Base-by-base conservation (phyloP, 2,888 invertebrate genomes). In the Mimumesa dahlbomi region DNA sequence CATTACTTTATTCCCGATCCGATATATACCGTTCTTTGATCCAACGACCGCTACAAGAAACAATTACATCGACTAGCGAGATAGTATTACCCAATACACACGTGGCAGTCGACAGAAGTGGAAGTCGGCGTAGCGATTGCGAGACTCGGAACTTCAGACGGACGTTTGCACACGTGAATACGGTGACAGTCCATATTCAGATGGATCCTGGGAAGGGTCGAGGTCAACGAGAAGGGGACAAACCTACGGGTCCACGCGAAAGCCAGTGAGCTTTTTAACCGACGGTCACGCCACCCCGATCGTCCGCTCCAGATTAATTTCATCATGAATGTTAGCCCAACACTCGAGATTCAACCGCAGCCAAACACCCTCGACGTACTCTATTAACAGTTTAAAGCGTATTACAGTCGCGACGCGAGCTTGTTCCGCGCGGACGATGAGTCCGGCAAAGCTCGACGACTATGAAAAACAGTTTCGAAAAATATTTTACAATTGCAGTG, bases 301-400 rank as follows among this genome's bases (percentile, higher is more conserved):
- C 72, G 75, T 68, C 70, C 62, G 72, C 80, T 74, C 38, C 79
- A 89, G 88, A 89, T 89, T 89, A 89, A 89, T 89, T 89, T 87
- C 87, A 88, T 89, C 88, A 89, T 87, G 84, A 86, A 87, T 89
- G 89, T 89, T 89, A 85, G 87, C 84, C 84, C 85, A 89, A 89
- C 89, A 88, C 89, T 89, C 86, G 88, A 89, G 86, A 86, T 84
- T 78, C 84, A 83, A 79, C 82, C 87, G 78, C 84, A 81, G 85
- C 85, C 88, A 88, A 89, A 88, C 87, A 87, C 85, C 84, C 88
- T 87, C 79, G 75, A 85, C 76, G 79, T 73, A 76, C 73, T 80
- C 81, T 83, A 84, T 84, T 82, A 82, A 84, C 79, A 86, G 86
- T 86, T 85, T 86, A 85, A 85, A 86, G 82, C 84, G 79, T 81